A percentile compares a stretch with the other conserved stretches of the same genome.
These are phyloP conservation scores for Psittacara wagleri DNA, from an alignment of 2,113 vertebrate species.

Conservation along the genomic window DNA sequence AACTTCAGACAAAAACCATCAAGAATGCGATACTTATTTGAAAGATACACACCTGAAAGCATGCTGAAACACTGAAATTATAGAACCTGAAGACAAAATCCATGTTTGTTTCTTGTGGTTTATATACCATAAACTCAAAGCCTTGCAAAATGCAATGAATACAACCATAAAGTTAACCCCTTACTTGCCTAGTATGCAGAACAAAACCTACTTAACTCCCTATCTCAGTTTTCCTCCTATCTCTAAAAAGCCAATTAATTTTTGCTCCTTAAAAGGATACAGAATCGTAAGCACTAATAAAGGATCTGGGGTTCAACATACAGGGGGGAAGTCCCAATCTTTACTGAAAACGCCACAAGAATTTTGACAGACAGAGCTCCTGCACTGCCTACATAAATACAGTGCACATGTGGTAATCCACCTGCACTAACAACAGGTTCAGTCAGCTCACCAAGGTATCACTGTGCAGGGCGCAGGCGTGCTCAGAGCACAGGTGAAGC, in stretches of 20 bases:
- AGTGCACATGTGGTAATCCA: neutral
- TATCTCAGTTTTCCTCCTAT: neutral
- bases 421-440: neutral
- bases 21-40: neutral
- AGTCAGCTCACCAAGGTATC: neutral
- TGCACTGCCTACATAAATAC: neutral
- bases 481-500: neutral
- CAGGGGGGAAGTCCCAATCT: fast-evolving
- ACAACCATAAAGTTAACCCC: neutral
- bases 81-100: neutral
- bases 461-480: neutral
- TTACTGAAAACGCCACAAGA: neutral
- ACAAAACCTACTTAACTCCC: neutral
- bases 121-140: neutral
- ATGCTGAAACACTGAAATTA: fast-evolving
- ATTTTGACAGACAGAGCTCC: neutral
- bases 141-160: neutral
- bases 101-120: neutral
- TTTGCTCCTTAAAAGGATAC: neutral
- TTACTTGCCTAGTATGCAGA: neutral
- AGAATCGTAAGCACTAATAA: neutral
- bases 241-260: neutral
- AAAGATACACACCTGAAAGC: neutral
- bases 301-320: neutral
- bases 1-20: neutral